phyloP scores from a whole-genome alignment of 1,140 invertebrate genomes.

The Drosophila mauritiana region DNA sequence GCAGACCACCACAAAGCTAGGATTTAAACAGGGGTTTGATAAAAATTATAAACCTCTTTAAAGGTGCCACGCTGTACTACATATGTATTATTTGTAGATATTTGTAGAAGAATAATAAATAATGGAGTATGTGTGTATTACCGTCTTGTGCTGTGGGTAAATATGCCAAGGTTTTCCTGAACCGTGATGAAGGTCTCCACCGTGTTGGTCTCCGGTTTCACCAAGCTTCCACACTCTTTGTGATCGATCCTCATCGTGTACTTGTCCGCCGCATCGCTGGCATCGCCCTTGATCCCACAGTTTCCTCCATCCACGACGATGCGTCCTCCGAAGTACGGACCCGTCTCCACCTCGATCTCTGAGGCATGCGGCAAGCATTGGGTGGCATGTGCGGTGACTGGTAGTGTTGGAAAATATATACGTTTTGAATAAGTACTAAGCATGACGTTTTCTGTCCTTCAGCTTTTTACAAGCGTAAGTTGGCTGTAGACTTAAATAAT shows the following conservation, averaged over 20 bases:
- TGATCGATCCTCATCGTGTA: constrained; percentile 91
- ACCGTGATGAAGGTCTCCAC: constrained; percentile 92
- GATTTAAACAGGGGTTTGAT: neutral
- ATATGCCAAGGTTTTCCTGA: constrained; percentile 91
- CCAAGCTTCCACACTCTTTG: constrained; percentile 90
- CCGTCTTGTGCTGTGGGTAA: constrained; percentile 91
- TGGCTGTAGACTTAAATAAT: neutral
- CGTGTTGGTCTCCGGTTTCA: constrained; percentile 88
- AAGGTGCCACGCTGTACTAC: too few species aligned
- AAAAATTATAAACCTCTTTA: neutral
- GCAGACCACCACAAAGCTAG: constrained; percentile 90
- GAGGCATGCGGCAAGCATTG: constrained; percentile 90
- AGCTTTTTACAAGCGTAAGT: too few species aligned
- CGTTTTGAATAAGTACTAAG: neutral
- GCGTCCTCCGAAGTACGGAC: constrained; percentile 90
- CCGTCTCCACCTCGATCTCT: constrained; percentile 92
- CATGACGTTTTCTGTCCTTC: too few species aligned
- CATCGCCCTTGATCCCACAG: constrained; percentile 88
- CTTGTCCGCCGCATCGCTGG: constrained; percentile 88
- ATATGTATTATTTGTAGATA: too few species aligned
- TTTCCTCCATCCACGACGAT: constrained; percentile 88
- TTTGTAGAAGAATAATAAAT: too few species aligned
- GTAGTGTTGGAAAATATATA: constrained; percentile 2
- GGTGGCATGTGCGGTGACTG: constrained; percentile 91
- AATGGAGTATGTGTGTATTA: constrained; percentile 51